These are phyloP conservation scores for Lamellibrachia satsuma DNA, from an alignment of 2,888 invertebrate genomes.

Conservation along the genomic window DNA sequence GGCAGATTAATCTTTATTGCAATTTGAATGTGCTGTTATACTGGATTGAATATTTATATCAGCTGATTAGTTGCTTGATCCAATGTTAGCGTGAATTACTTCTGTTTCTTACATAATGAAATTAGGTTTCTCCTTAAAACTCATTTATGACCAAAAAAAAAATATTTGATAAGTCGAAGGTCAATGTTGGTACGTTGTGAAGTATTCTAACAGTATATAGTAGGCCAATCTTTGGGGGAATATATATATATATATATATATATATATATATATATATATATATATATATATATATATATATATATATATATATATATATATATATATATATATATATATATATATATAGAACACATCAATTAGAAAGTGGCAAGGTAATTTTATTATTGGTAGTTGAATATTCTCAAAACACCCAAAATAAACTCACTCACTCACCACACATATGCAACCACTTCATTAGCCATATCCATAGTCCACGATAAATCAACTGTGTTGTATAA, in stretches of 20 bases:
- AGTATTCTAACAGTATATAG: not conserved
- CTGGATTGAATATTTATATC: not conserved
- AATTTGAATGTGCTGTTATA: not conserved
- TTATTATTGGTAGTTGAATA: not conserved
- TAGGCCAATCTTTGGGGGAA: not conserved
- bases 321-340: no score
- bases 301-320: no score
- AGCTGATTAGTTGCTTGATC: not conserved
- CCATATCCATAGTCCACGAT: no score
- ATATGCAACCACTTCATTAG: no score
- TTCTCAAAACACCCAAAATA: not conserved
- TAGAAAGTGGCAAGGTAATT: not conserved
- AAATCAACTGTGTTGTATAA: no score
- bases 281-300: no score
- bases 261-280: no score
- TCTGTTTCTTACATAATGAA: not conserved
- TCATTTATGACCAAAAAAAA: no score
- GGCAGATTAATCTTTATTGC: not conserved
- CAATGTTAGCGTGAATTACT: not conserved
- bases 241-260: not conserved
- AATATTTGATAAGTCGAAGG: no score
- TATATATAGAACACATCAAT: not conserved
- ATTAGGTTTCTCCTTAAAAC: no score
- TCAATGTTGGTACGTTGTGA: no score
- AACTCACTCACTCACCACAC: no score